Base-by-base conservation (phyloP, 2,113 vertebrate species). In the Romanogobio albipinnatus region DNA sequence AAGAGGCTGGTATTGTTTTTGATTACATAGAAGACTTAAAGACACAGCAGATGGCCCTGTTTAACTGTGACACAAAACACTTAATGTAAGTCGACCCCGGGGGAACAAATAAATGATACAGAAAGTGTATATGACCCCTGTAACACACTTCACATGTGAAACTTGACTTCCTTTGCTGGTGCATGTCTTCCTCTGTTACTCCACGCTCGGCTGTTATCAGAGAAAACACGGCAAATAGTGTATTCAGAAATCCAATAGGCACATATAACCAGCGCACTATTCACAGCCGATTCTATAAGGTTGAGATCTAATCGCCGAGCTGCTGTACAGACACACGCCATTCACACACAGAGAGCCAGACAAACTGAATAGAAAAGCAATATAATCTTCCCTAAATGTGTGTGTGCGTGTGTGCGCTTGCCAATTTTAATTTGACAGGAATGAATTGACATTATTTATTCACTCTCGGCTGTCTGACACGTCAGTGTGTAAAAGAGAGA, bases 381-480 rank as follows among this genome's bases (percentile, higher is more conserved):
- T 75, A 75, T 79, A 84, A 56, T 43, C 61, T 47, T 56, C 5
- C 29, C 59, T 66, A 15, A 49, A 39, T 59, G 59, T 56, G 49
- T 82, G 81, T 49, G 49, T 51, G 49, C 5, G 49, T 53, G 51
- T 6, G 76, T 61, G 56, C 45, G 76, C 8, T 24, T 61, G 77
- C 59, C 51, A 11, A 33, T 29, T 64, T 68, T 26, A 51, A 43
- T 66, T 71, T 91, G 91, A 91, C 91, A 88, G 76, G 89, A 92
- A 92, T 92, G 91, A 92, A 92, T 79, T 84, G 83, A 71, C 84
- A 14, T 85, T 7, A 84, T 89, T 83, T 89, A 76, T 87, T 86
- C 71, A 9, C 68, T 83, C 22, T 64, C 43, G n/a, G 45, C 45
- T 64, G 24, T 62, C 61, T 62, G 61, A 56, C 17, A 19, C 51